phyloP scores from a whole-genome alignment of 2,113 vertebrate species.

The Tragelaphus imberbis region DNA sequence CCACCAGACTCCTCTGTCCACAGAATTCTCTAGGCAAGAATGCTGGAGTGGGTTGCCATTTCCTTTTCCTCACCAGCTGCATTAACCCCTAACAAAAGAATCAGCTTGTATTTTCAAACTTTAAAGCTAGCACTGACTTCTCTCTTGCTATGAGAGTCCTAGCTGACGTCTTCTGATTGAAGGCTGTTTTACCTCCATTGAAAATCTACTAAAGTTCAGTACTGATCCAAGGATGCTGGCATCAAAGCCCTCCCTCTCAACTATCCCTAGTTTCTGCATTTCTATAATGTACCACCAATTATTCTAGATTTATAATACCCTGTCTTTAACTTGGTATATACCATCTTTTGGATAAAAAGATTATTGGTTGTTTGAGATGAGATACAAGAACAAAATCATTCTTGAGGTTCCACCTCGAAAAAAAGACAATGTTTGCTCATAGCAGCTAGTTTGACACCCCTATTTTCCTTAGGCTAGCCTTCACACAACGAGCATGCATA shows the following conservation, averaged over 20 bases:
- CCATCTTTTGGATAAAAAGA: constrained; percentile 68
- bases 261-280: constrained; percentile 27
- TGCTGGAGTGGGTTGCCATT: not conserved
- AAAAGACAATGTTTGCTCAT: constrained; percentile 60
- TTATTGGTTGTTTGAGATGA: constrained; percentile 76
- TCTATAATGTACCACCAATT: constrained; percentile 68
- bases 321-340: constrained; percentile 70
- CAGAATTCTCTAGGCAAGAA: not conserved
- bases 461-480: constrained; percentile 70
- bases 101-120: not conserved
- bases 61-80: not conserved
- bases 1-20: not conserved
- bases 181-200: not conserved
- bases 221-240: constrained; percentile 70
- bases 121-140: not conserved
- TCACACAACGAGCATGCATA: constrained; percentile 81
- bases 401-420: constrained; percentile 75
- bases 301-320: constrained; percentile 72
- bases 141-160: not conserved
- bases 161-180: not conserved
- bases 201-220: constrained; percentile 62
- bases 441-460: constrained; percentile 70
- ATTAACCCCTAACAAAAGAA: not conserved
- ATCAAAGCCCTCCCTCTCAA: constrained; percentile 69
- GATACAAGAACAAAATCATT: constrained; percentile 78